These are phyloP conservation scores for Muraenolepis orangiensis DNA, from an alignment of 2,797 vertebrate genomes.

Conservation along the genomic window DNA sequence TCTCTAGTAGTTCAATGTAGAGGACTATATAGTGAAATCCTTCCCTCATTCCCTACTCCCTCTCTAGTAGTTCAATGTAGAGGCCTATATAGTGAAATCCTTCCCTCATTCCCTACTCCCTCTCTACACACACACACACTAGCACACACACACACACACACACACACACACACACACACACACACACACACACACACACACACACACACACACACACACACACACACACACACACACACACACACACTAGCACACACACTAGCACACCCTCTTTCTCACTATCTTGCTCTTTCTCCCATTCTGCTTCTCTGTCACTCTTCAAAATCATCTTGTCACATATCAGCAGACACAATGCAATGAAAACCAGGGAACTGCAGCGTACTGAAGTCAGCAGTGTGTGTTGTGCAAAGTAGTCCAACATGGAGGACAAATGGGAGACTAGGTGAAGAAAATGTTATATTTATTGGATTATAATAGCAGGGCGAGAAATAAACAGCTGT, in stretches of 20 bases:
- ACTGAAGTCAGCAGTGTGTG: not conserved
- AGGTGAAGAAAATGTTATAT: not conserved
- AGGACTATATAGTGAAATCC: too few species aligned
- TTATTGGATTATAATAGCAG: not conserved
- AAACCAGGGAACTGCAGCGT: not conserved
- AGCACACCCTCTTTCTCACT: not conserved
- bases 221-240: not conserved
- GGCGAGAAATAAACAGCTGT: not conserved
- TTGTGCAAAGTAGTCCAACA: not conserved
- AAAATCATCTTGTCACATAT: not conserved
- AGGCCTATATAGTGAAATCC: too few species aligned
- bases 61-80: too few species aligned
- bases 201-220: too few species aligned
- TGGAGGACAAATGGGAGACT: not conserved
- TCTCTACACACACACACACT: too few species aligned
- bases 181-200: too few species aligned
- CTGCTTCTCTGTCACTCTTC: not conserved
- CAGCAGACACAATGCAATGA: not conserved
- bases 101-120: too few species aligned
- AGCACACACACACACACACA: not conserved
- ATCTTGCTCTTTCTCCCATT: not conserved
- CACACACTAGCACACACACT: not conserved
- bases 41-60: too few species aligned
- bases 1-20: too few species aligned
- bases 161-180: too few species aligned